A percentile compares a stretch with the other conserved stretches of the same genome.
These are phyloP conservation scores for Theocolax elegans DNA, from an alignment of 1,140 invertebrate species.

Conservation along the genomic window DNA sequence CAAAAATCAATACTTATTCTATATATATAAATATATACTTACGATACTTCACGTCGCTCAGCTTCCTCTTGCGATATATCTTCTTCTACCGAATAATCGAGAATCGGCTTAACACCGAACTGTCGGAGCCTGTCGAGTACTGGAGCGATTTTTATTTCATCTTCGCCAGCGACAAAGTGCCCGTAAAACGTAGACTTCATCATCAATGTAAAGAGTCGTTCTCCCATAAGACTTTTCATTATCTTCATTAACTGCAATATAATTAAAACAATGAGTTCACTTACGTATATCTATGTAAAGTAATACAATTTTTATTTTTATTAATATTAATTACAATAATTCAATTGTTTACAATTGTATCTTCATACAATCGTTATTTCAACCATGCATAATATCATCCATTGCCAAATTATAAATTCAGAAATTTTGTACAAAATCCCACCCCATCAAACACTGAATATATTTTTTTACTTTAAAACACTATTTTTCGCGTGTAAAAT, in stretches of 20 bases:
- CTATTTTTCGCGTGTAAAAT: too few relatives aligned
- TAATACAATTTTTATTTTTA: too few relatives aligned
- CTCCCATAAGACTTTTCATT: conserved; percentile 82
- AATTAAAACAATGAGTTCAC: conserved; percentile 27
- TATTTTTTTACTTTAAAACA: too few relatives aligned
- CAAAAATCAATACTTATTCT: too few relatives aligned
- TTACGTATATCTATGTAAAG: too few relatives aligned
- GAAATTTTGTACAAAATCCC: too few relatives aligned
- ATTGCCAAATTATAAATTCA: too few relatives aligned
- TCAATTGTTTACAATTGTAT: conserved; percentile 20
- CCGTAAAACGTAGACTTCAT: conserved; percentile 98
- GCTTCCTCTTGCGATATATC: conserved; percentile 93
- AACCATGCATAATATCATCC: too few relatives aligned
- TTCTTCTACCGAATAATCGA: conserved; percentile 98
- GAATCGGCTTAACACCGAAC: conserved; percentile 98
- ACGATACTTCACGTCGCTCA: conserved; percentile 91
- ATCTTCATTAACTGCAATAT: conserved; percentile 89
- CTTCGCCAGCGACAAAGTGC: conserved; percentile 97
- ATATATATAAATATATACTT: too few relatives aligned
- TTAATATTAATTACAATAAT: neutral
- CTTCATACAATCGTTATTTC: neutral
- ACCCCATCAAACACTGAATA: too few relatives aligned
- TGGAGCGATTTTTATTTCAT: conserved; percentile 88
- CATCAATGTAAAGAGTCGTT: conserved; percentile 83
- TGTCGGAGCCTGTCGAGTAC: conserved; percentile 84